Conservation (phyloP, 2,113 vertebrate genomes). For the Calonectris borealis region DNA sequence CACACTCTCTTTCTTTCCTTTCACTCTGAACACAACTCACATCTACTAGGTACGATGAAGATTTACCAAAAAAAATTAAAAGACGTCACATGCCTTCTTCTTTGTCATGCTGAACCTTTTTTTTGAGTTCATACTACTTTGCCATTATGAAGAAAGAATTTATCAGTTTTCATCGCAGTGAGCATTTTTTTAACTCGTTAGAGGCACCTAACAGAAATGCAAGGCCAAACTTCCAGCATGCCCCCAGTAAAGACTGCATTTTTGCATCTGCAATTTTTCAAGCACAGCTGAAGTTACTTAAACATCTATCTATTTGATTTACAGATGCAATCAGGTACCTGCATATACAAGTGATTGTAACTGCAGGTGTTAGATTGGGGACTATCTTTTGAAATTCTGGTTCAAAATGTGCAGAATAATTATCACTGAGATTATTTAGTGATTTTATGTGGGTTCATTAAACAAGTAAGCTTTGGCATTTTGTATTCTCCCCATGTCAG, state of each 20-base stretch:
- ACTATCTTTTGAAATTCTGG: background rate
- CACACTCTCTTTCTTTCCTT: background rate
- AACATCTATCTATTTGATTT: constrained; percentile 37
- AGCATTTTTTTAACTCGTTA: background rate
- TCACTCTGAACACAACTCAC: background rate
- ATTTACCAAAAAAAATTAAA: background rate
- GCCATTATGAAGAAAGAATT: background rate
- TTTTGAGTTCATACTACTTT: background rate
- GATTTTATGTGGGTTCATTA: background rate
- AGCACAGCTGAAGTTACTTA: background rate
- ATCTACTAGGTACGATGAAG: background rate
- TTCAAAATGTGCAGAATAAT: constrained; percentile 29
- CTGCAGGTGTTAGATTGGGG: constrained; percentile 39
- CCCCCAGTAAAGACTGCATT: background rate
- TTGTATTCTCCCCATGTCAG: background rate
- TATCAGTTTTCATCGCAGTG: background rate
- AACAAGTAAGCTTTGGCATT: background rate
- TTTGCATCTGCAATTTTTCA: background rate
- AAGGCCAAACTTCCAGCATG: background rate
- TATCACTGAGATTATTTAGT: background rate
- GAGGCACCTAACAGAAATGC: background rate
- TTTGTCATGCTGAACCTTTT: background rate
- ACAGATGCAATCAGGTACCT: constrained; percentile 55
- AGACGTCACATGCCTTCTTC: fast-evolving
- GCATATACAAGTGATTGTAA: constrained; percentile 39